These are phyloP conservation scores for Balanococcus diminutus DNA, from an alignment of 2,888 invertebrate species.

Conservation along the genomic window DNA sequence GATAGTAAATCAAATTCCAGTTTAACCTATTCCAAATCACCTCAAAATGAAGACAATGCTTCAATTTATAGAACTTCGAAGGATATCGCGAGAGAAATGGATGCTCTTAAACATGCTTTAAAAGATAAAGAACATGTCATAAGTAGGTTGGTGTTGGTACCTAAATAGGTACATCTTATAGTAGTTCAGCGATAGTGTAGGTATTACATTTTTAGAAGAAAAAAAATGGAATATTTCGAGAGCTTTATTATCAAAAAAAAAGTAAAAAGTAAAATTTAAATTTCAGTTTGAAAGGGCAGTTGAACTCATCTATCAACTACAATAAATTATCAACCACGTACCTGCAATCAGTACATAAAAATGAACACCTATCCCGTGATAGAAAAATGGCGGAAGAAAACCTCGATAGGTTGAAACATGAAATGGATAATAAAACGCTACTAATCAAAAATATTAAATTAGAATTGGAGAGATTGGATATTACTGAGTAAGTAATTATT, in stretches of 20 bases:
- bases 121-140: constrained; percentile 52
- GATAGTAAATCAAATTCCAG: constrained; percentile 34
- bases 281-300: constrained; percentile 51
- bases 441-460: constrained; percentile 82
- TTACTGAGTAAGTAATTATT: constrained; percentile 75
- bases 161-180: too few species aligned
- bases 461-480: constrained; percentile 80
- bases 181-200: too few species aligned
- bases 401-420: constrained; percentile 68
- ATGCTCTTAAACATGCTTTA: constrained; percentile 32
- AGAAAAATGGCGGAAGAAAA: constrained; percentile 65
- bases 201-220: too few species aligned
- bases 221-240: too few species aligned
- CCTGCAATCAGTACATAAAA: constrained; percentile 21
- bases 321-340: constrained; percentile 39
- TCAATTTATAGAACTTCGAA: constrained; percentile 38
- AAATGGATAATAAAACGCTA: constrained; percentile 77
- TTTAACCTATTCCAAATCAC: constrained; percentile 33
- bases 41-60: background rate
- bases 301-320: constrained; percentile 3
- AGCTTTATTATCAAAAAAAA: too few species aligned
- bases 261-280: background rate
- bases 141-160: constrained; percentile 38
- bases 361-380: constrained; percentile 38
- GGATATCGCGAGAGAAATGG: constrained; percentile 48